phyloP scores from a whole-genome alignment of 2,888 invertebrate species.

The Drosophila incognita region DNA sequence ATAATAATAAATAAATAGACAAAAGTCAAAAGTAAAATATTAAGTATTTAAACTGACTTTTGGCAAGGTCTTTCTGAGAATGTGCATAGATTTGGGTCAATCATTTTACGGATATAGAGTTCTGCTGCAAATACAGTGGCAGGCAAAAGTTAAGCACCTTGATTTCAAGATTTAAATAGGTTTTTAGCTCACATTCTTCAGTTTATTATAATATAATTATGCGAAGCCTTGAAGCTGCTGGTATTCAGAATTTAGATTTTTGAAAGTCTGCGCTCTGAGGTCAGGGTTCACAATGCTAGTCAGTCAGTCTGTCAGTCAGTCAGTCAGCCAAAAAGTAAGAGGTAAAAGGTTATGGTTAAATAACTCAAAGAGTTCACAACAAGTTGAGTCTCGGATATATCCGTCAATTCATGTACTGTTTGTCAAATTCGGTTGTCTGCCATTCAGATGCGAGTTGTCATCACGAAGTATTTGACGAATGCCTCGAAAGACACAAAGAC shows the following conservation, averaged over 20 bases:
- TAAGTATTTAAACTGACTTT: not conserved
- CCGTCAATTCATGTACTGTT: slow-evolving; percentile 24
- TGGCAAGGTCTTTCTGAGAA: not conserved
- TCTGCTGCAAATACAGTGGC: not conserved
- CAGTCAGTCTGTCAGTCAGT: not conserved
- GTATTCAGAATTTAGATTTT: slow-evolving; percentile 2
- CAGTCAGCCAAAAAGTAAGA: slow-evolving; percentile 14
- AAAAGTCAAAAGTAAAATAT: not conserved
- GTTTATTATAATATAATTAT: not conserved
- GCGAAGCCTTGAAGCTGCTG: not conserved
- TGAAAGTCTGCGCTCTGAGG: slow-evolving; percentile 24
- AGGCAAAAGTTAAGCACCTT: not conserved
- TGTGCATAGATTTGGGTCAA: not conserved
- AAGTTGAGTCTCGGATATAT: slow-evolving; percentile 13
- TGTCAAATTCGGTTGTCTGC: slow-evolving; percentile 1
- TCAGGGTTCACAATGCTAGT: slow-evolving; percentile 17
- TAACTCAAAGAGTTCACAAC: slow-evolving; percentile 25
- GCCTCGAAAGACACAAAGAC: slow-evolving; percentile 15
- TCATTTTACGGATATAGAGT: not conserved
- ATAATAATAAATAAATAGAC: slow-evolving; percentile 12
- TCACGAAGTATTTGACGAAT: slow-evolving; percentile 59
- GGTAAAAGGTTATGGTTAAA: slow-evolving; percentile 43
- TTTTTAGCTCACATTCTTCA: not conserved
- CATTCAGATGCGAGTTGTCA: slow-evolving; percentile 51
- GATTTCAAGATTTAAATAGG: not conserved